Percentiles rank a stretch among this genome's conserved stretches.
Evolutionary conservation across 2,888 invertebrate species (phyloP).

Genomic region (Ernsta delagoae): DNA sequence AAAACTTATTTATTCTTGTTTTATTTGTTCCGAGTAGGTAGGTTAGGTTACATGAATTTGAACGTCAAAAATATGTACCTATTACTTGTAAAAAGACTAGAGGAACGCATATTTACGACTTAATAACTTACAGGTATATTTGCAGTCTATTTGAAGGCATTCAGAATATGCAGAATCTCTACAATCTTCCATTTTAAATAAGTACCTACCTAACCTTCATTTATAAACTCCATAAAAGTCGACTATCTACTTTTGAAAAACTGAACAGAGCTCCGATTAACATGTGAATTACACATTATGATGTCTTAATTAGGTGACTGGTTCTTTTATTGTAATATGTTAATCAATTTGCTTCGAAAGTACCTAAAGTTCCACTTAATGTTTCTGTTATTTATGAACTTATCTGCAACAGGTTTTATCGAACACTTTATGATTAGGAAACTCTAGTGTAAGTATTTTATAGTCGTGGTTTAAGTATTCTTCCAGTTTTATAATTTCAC

Average conservation of each 20-base stretch:
- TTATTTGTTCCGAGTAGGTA: too few species aligned
- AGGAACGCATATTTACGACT: too few species aligned
- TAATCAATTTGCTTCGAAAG: conserved; percentile 27
- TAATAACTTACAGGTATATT: too few species aligned
- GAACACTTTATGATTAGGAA: not conserved
- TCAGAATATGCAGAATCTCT: not conserved
- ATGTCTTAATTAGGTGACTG: conserved; percentile 30
- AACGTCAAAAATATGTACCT: too few species aligned
- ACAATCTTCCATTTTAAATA: not conserved
- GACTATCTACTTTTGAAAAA: conserved; percentile 7
- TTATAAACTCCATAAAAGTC: conserved; percentile 12
- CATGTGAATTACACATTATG: conserved; percentile 24
- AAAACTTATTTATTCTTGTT: too few species aligned
- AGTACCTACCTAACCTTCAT: not conserved
- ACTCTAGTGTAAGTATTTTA: not conserved
- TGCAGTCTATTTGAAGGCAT: not conserved
- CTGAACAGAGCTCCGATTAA: conserved; percentile 21
- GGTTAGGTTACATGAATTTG: too few species aligned
- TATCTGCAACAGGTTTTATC: conserved; percentile 1
- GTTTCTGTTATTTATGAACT: conserved; percentile 7
- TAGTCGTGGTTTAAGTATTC: conserved; percentile 2
- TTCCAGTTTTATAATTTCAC: conserved; percentile 10
- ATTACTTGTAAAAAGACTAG: too few species aligned
- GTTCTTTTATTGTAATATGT: conserved; percentile 27
- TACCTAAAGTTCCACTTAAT: conserved; percentile 11